Conservation (phyloP, 2,888 invertebrate genomes). For the Drosophila falleni region DNA sequence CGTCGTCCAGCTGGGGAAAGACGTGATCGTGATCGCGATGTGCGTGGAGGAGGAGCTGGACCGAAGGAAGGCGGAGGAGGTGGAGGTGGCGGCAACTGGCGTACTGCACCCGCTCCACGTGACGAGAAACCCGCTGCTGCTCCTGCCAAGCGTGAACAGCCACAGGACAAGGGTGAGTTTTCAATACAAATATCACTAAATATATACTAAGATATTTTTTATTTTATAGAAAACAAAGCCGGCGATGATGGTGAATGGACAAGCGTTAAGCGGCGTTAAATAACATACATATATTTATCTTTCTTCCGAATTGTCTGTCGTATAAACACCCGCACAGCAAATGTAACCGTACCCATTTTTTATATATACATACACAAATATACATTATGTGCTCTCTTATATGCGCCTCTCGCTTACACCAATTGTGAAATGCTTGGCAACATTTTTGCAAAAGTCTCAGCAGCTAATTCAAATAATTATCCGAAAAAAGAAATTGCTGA, state of each 20-base stretch:
- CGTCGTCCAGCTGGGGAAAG: conserved; percentile 70
- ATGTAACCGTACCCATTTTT: conserved; percentile 46
- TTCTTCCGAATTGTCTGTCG: conserved; percentile 60
- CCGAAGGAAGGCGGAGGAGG: conserved; percentile 47
- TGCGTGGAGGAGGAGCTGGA: conserved; percentile 74
- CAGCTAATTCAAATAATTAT: conserved; percentile 25
- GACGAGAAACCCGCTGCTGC: conserved; percentile 81
- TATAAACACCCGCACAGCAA: conserved; percentile 42
- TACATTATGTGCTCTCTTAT: conserved; percentile 26
- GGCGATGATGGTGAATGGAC: conserved; percentile 88
- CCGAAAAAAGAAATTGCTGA: not conserved
- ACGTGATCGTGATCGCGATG: conserved; percentile 64
- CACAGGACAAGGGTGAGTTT: conserved; percentile 78
- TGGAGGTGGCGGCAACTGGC: conserved; percentile 80
- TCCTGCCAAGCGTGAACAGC: conserved; percentile 71
- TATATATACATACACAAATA: conserved; percentile 29
- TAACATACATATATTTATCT: conserved; percentile 25
- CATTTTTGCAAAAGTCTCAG: conserved; percentile 17
- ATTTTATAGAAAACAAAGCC: conserved; percentile 86
- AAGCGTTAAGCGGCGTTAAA: conserved; percentile 87
- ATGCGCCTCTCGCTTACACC: not conserved
- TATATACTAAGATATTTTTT: not conserved
- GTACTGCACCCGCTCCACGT: conserved; percentile 76
- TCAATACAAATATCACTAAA: not conserved
- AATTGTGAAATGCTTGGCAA: conserved; percentile 21